These are phyloP conservation scores for Macquaria ambigua DNA, from an alignment of 2,113 vertebrate species.

Conservation along the genomic window DNA sequence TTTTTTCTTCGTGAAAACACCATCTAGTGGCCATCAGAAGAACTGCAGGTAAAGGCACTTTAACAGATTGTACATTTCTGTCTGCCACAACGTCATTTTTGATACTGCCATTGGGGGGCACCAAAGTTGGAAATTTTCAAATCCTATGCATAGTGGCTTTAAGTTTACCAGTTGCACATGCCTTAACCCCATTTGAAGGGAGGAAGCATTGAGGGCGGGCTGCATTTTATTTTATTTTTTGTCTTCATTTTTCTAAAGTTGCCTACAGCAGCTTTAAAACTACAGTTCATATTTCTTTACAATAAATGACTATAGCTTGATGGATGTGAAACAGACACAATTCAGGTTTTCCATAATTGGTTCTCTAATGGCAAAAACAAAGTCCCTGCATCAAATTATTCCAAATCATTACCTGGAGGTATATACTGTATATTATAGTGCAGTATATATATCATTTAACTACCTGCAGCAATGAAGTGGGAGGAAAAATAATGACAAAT, in stretches of 20 bases:
- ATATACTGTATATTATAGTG: neutral
- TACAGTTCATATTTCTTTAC: neutral
- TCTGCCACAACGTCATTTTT: neutral
- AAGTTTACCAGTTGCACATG: neutral
- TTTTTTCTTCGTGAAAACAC: neutral
- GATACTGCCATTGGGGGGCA: neutral
- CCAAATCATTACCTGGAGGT: neutral
- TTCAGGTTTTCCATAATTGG: neutral
- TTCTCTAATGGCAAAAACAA: neutral
- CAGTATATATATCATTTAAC: neutral
- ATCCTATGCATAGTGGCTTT: neutral
- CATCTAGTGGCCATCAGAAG: constrained; percentile 6
- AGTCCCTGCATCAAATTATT: neutral
- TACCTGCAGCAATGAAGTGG: neutral
- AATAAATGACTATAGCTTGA: neutral
- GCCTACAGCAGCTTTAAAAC: neutral
- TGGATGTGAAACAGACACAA: neutral
- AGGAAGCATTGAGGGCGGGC: neutral
- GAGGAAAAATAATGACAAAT: neutral
- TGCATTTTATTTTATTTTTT: neutral
- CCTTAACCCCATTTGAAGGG: neutral
- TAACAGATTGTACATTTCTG: neutral
- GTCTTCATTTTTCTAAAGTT: neutral
- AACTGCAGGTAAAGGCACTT: neutral
- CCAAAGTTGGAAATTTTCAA: neutral